Conservation (phyloP, 2,888 invertebrate species). For the Portevinia maculata region DNA sequence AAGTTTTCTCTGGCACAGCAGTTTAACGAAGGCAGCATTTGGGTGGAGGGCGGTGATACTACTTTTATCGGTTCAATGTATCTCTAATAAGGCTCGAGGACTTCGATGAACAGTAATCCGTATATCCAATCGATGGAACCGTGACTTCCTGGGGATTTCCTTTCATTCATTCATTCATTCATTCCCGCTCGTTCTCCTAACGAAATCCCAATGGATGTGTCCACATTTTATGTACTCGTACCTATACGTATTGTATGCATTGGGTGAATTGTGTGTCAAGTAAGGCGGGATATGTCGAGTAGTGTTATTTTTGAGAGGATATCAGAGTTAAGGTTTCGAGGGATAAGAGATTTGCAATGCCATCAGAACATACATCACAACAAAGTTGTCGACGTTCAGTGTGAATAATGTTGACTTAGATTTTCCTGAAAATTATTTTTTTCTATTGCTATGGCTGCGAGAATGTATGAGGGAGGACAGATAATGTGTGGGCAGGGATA, state of each 20-base stretch:
- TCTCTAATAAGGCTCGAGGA: conserved; percentile 66
- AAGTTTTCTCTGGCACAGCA: conserved; percentile 21
- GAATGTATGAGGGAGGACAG: background rate
- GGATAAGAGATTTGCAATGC: conserved; percentile 65
- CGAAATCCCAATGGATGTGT: background rate
- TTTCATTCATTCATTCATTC: conserved; percentile 13
- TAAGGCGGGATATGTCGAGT: conserved; percentile 29
- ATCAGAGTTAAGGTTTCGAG: conserved; percentile 51
- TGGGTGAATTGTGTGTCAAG: conserved; percentile 32
- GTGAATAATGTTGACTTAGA: conserved; percentile 67
- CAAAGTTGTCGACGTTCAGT: conserved; percentile 50
- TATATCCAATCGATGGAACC: conserved; percentile 66
- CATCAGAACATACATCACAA: conserved; percentile 47
- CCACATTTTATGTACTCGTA: background rate
- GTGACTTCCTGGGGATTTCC: conserved; percentile 60
- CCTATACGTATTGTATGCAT: background rate
- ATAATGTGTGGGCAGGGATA: too few species aligned
- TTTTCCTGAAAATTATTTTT: conserved; percentile 38
- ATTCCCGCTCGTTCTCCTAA: too few species aligned
- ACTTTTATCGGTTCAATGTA: conserved; percentile 67
- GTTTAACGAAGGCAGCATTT: background rate
- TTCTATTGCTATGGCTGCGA: background rate
- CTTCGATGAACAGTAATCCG: conserved; percentile 60
- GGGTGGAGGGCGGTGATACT: conserved; percentile 35
- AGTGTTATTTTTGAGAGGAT: conserved; percentile 61